These are phyloP conservation scores for Hippasteria phrygiana DNA, from an alignment of 53 echinoderm and acorn worm genomes.

Conservation along the genomic window DNA sequence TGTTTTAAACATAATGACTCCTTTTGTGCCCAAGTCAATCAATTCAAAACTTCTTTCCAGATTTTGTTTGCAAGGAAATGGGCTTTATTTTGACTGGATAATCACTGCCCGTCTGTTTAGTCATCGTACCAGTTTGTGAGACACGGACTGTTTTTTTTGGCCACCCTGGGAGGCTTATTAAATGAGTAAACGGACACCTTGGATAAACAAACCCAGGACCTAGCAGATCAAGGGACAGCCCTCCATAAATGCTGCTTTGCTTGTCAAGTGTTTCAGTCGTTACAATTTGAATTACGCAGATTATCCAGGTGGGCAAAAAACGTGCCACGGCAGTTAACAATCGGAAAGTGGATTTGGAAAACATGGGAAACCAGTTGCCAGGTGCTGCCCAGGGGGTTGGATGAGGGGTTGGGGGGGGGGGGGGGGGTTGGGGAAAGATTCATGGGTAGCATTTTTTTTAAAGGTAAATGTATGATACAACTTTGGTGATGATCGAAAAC, in stretches of 20 bases:
- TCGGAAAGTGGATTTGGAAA: neutral
- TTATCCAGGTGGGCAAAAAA: neutral
- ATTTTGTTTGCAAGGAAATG: too few relatives aligned
- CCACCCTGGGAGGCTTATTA: conserved; percentile 54
- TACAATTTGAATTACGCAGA: neutral
- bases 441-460: too few relatives aligned
- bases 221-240: neutral
- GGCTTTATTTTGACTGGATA: too few relatives aligned
- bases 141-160: neutral
- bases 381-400: neutral
- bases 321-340: neutral
- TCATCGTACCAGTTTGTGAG: too few relatives aligned
- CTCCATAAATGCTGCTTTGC: neutral
- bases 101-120: too few relatives aligned
- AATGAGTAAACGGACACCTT: conserved; percentile 45
- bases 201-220: conserved; percentile 18
- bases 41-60: too few relatives aligned
- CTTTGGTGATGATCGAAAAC: too few relatives aligned
- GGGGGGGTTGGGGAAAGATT: too few relatives aligned
- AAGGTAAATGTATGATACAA: too few relatives aligned
- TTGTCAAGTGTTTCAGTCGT: neutral
- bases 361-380: neutral
- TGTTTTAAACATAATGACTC: too few relatives aligned
- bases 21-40: too few relatives aligned
- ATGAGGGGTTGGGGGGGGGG: too few relatives aligned